These are phyloP conservation scores for Brachyalestes nurse DNA, from an alignment of 2,797 vertebrate species.

Conservation along the genomic window DNA sequence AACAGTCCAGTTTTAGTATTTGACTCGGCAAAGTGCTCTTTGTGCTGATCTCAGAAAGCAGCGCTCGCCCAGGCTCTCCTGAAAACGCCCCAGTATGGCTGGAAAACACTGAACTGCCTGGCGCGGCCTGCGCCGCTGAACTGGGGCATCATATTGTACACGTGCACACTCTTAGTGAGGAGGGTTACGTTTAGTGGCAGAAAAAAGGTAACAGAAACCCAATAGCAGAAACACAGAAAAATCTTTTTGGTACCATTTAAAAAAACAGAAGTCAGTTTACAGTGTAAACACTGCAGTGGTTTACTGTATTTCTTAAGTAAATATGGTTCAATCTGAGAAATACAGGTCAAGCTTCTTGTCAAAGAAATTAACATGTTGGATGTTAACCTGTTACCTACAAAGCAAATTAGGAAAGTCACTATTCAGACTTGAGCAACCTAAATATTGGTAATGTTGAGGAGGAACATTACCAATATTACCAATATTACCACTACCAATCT, in stretches of 20 bases:
- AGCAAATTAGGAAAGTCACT: too few species aligned
- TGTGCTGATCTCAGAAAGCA: constrained; percentile 15
- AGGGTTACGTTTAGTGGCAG: neutral
- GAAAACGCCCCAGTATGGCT: neutral
- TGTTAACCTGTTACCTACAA: too few species aligned
- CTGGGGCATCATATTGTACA: neutral
- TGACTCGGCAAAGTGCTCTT: neutral
- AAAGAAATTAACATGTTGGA: too few species aligned
- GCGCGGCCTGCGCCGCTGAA: neutral
- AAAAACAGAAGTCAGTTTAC: neutral
- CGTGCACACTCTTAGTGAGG: neutral
- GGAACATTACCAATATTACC: too few species aligned
- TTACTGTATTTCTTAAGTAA: too few species aligned
- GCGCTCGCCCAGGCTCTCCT: neutral
- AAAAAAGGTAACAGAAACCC: neutral
- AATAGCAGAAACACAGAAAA: too few species aligned
- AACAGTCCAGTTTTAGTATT: constrained; percentile 10
- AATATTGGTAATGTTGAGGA: too few species aligned
- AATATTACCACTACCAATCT: too few species aligned
- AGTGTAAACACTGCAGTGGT: too few species aligned
- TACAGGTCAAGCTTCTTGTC: too few species aligned
- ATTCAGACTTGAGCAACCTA: too few species aligned
- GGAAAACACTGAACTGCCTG: neutral
- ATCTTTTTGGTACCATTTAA: neutral
- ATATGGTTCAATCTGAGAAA: too few species aligned